Conservation (phyloP, 2,888 invertebrate species). For the Balanococcus diminutus region DNA sequence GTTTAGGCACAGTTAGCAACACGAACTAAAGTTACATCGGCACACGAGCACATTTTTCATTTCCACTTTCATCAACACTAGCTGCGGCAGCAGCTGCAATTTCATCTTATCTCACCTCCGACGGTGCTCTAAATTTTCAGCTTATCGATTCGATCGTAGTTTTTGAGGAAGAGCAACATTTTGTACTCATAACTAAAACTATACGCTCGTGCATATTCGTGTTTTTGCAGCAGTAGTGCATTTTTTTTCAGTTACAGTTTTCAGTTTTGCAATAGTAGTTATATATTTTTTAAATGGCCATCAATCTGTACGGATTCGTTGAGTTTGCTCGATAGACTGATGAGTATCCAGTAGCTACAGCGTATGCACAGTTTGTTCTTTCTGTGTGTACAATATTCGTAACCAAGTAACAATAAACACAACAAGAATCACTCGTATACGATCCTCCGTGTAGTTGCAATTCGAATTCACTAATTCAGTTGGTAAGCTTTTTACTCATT, state of each 20-base stretch:
- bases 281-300: not conserved
- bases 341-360: slow-evolving; percentile 16
- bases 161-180: not conserved
- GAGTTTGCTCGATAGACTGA: slow-evolving; percentile 12
- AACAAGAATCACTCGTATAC: slow-evolving; percentile 41
- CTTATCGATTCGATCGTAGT: not conserved
- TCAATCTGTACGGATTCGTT: not conserved
- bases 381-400: slow-evolving; percentile 39
- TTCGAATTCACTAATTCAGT: slow-evolving; percentile 18
- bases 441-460: not conserved
- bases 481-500: slow-evolving; percentile 34
- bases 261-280: not conserved
- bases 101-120: not conserved
- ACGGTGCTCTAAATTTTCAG: not conserved
- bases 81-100: not conserved
- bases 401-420: slow-evolving; percentile 48
- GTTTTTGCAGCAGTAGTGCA: not conserved
- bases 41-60: not conserved
- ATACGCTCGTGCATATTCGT: not conserved
- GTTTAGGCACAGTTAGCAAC: not conserved
- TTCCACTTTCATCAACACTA: not conserved
- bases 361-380: not conserved
- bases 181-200: not conserved
- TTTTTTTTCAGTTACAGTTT: not conserved
- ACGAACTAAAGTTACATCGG: not conserved